These are phyloP conservation scores for Toxotes chatareus DNA, from an alignment of 2,113 vertebrate species.

Conservation along the genomic window DNA sequence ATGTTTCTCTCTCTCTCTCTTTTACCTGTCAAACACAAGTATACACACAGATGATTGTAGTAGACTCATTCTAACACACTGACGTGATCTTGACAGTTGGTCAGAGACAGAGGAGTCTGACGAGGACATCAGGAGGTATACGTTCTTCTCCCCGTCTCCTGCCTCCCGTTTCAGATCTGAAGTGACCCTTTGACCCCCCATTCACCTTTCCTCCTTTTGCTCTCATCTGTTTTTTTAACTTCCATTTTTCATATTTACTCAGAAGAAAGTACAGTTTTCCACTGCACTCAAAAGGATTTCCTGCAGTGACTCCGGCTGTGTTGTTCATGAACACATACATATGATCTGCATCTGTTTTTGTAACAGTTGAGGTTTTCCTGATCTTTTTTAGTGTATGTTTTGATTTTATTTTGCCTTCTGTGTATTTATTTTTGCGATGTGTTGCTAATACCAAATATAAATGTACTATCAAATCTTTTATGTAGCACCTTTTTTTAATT, in stretches of 20 bases:
- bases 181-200: conserved; percentile 43
- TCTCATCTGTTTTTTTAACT: conserved; percentile 43
- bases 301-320: conserved; percentile 1
- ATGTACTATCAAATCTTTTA: neutral
- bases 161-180: conserved; percentile 34
- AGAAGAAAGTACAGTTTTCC: conserved; percentile 39
- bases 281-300: neutral
- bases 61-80: conserved; percentile 58
- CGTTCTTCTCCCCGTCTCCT: conserved; percentile 35
- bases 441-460: neutral
- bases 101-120: conserved; percentile 71
- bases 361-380: neutral
- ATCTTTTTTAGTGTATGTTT: neutral
- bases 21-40: neutral
- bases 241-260: conserved; percentile 14
- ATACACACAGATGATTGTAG: neutral
- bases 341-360: neutral
- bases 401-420: neutral
- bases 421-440: neutral
- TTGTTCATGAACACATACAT: conserved; percentile 57
- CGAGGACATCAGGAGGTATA: conserved; percentile 78
- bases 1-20: neutral
- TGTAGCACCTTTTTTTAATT: no score
- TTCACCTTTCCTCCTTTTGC: neutral
- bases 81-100: conserved; percentile 79